Evolutionary conservation across 2,797 vertebrate genomes (phyloP), one percentile per base, ranked within the genome.

Genomic region (Phrynocephalus forsythii): DNA sequence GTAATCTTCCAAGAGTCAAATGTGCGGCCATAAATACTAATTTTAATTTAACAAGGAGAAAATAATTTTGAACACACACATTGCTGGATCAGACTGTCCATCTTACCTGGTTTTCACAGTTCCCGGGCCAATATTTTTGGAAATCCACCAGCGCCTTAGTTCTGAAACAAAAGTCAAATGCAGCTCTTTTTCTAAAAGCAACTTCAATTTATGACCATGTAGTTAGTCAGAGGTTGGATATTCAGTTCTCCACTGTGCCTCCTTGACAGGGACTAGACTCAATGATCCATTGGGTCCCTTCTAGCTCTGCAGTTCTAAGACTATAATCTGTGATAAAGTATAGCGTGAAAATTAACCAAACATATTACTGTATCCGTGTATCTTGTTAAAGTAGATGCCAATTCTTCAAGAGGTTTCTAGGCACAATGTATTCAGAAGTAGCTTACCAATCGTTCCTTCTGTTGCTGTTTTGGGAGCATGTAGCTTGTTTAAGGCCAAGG

Each of bases 1-100:
- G 77, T 68, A 11, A 91, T 68, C 28, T 90, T 5, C 9, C 48
- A 87, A 2, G 10, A 92, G 6, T 13, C 30, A 69, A 71, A 56
- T 56, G 28, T 1, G 1, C 84, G 80, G 88, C 66, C 79, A 83
- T 80, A 76, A 38, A 0, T 68, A n/a, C 2, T 56, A 56, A 44
- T 30, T 67, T 78, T 80, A 5, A 20, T 76, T 60, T 67, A 87
- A 52, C n/a, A 89, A 56, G 50, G 6, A 67, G 26, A 5, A 63
- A 30, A 0, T 81, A 84, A 91, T 73, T 60, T 56, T 83, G 63
- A 56, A 83, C 50, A 83, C 38, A 60, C 10, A 73, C 26, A 50
- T n/a, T 78, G 44, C n/a, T 79, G 22, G 13, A 52, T 68, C n/a
- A 66, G 6, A 1, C 44, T 52, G 18, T 52, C 13, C 13, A 24